Conservation (phyloP, 2,797 vertebrate species). For the Lithobates sylvaticus region DNA sequence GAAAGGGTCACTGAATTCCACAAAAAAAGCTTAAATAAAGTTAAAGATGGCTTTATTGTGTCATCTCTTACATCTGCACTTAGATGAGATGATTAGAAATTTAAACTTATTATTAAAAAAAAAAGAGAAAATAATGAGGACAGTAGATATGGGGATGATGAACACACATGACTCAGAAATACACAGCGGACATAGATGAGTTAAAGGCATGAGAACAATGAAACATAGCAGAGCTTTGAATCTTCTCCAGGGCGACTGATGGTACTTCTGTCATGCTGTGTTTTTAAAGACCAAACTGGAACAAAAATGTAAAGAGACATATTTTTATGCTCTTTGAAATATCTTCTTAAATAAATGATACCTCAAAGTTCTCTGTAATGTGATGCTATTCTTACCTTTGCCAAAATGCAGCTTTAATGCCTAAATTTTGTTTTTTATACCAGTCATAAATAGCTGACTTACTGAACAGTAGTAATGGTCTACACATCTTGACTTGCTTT, state of each 20-base stretch:
- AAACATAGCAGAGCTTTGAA: slow-evolving; percentile 9
- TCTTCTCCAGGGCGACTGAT: background rate
- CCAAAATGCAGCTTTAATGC: background rate
- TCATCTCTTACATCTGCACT: background rate
- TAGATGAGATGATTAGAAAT: background rate
- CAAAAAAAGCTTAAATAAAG: background rate
- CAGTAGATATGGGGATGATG: slow-evolving; percentile 22
- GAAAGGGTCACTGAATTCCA: background rate
- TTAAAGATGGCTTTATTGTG: background rate
- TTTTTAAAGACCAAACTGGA: slow-evolving; percentile 17
- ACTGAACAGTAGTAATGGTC: background rate
- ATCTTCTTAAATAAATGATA: slow-evolving; percentile 27
- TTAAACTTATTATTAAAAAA: slow-evolving; percentile 2
- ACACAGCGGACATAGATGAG: slow-evolving; percentile 7
- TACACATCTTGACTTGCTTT: background rate
- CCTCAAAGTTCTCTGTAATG: slow-evolving; percentile 2
- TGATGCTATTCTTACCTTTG: slow-evolving; percentile 5
- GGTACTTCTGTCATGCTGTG: slow-evolving; percentile 34
- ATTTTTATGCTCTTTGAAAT: slow-evolving; percentile 40
- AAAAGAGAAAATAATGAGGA: background rate
- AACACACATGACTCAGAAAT: slow-evolving; percentile 10
- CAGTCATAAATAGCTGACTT: background rate
- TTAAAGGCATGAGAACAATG: slow-evolving; percentile 31
- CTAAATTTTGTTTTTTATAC: background rate
- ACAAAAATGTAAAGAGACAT: slow-evolving; percentile 15